Evolutionary conservation across 2,888 invertebrate genomes (phyloP).

Genomic region (Branchipolynoe longqiensis): DNA sequence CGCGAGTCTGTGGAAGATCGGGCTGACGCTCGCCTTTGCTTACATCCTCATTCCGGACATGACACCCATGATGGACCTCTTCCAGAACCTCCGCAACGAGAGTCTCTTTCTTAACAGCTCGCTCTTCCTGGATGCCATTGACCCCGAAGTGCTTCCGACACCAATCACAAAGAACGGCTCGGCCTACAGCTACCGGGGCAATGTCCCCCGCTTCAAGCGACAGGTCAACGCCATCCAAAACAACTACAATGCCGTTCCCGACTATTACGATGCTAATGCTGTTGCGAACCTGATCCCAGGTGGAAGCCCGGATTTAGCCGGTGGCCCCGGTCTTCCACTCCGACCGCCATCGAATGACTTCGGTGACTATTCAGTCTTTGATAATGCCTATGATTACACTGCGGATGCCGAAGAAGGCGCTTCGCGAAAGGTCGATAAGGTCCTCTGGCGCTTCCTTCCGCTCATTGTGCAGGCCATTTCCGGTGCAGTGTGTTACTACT

Average conservation of each 20-base stretch:
- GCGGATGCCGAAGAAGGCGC: background rate
- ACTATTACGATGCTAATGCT: background rate
- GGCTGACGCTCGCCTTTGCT: slow-evolving; percentile 67
- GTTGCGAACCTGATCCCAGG: background rate
- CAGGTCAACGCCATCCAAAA: background rate
- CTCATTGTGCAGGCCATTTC: slow-evolving; percentile 76
- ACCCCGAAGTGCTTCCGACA: slow-evolving; percentile 15
- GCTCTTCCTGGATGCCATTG: background rate
- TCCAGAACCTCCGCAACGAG: slow-evolving; percentile 66
- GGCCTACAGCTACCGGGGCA: slow-evolving; percentile 52
- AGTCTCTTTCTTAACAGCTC: slow-evolving; percentile 59
- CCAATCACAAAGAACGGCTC: background rate
- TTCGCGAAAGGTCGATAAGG: slow-evolving; percentile 55
- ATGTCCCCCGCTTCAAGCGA: background rate
- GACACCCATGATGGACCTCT: slow-evolving; percentile 67
- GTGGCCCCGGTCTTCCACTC: background rate
- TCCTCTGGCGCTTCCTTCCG: slow-evolving; percentile 66
- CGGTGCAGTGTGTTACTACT: slow-evolving; percentile 82
- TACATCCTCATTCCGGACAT: slow-evolving; percentile 68
- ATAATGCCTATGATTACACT: slow-evolving; percentile 46
- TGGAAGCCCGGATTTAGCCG: background rate
- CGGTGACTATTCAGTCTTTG: slow-evolving; percentile 55
- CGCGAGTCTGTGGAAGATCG: slow-evolving; percentile 69
- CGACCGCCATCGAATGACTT: background rate
- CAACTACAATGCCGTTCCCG: background rate